phyloP scores from a whole-genome alignment of 2,888 invertebrate species.

The Agrenia bidenticulata region DNA sequence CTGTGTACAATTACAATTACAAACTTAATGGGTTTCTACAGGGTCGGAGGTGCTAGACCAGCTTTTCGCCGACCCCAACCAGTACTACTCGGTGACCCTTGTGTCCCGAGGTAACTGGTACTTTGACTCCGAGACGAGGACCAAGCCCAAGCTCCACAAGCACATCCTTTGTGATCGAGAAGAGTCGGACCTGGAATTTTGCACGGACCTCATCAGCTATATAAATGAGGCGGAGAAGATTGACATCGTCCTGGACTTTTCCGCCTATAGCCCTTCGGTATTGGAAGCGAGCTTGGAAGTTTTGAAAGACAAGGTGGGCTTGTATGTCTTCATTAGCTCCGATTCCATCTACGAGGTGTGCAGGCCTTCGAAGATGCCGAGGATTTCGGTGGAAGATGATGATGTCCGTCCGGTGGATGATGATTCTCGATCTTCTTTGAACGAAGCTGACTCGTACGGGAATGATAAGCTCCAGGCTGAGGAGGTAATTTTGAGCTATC shows the following conservation, averaged over 20 bases:
- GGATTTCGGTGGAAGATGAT: conserved; percentile 55
- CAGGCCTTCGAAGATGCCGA: conserved; percentile 31
- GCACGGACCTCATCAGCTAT: conserved; percentile 53
- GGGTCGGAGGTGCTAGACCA: conserved; percentile 55
- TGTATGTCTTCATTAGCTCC: conserved; percentile 58
- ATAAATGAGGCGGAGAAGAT: conserved; percentile 52
- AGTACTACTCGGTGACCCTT: conserved; percentile 55
- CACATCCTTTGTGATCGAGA: conserved; percentile 56
- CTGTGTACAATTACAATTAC: too few species aligned
- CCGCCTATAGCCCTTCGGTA: conserved; percentile 56
- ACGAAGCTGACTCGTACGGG: conserved; percentile 56
- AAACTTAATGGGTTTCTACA: too few species aligned
- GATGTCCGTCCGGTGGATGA: conserved; percentile 55
- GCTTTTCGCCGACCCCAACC: conserved; percentile 53
- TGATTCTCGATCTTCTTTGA: conserved; percentile 53
- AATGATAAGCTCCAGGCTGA: conserved; percentile 57
- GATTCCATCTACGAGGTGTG: conserved; percentile 60
- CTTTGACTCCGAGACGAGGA: conserved; percentile 56
- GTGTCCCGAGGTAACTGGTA: conserved; percentile 59
- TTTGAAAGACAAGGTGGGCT: conserved; percentile 54
- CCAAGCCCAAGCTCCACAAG: conserved; percentile 53
- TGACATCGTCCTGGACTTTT: conserved; percentile 59
- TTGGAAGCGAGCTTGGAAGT: conserved; percentile 54
- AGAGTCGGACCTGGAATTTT: conserved; percentile 53
- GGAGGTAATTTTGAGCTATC: conserved; percentile 53